Base-by-base conservation (phyloP, 2,888 invertebrate genomes). In the Andrena dorsata region DNA sequence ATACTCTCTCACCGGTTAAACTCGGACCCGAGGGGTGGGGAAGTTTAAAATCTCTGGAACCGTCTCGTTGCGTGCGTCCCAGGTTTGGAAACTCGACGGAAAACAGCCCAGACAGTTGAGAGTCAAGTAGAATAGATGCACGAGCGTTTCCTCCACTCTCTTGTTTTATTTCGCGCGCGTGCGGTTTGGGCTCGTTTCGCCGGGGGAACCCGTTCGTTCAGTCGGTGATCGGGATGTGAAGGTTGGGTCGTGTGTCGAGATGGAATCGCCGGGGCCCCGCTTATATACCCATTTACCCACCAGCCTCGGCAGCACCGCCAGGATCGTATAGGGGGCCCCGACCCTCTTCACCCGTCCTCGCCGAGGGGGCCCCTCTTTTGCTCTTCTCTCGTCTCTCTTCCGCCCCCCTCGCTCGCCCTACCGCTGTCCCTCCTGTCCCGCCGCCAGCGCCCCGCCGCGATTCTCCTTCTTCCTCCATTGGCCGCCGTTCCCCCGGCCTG, bases 201-300 rank as follows among this genome's bases (percentile, higher is more conserved):
- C 66, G 85, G 83, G 87, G 83, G 71, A 85, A 89, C 84, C 56
- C 56, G 56, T 56, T 56, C 86, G 91, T 86, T 84, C 26, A 84
- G 89, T 84, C 26, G 86, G 88, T 79, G 90, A 89, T 86, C 91
- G 90, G 90, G 91, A 93, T 90, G 41, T 5, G 93, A 93, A 92
- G 93, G 92, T 93, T 92, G 92, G 92, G 90, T 93, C 92, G 92
- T 93, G 91, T 93, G 93, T 93, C 93, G 92, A 91, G 92, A 88
- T 88, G 88, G 92, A 93, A 91, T 92, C 90, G 90, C 86, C 90
- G 91, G 90, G 92, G 90, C 91, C 90, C 90, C 90, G 93, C 91
- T 94, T 94, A 92, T 94, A 94, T 94, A 94, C 92, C 91, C 90
- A 86, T 88, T 89, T 89, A 88, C 91, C 92, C 93, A 91, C 91